Conservation (phyloP, 2,797 vertebrate species). For the Ctenosaura bakeri region DNA sequence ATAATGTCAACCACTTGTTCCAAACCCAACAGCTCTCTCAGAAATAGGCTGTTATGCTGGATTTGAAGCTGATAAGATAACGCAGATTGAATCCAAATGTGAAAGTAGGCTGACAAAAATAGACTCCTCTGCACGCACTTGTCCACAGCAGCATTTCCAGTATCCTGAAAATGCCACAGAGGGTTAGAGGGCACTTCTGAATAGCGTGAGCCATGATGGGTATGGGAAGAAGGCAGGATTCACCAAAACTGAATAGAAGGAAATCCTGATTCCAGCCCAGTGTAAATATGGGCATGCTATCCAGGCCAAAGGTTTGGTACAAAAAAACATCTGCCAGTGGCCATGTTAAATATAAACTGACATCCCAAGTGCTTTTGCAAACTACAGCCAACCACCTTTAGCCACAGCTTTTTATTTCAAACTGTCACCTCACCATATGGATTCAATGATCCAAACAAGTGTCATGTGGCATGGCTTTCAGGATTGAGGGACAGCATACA, state of each 20-base stretch:
- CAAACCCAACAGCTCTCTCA: no score
- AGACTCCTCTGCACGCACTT: no score
- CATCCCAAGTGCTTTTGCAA: constrained; percentile 1
- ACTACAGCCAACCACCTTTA: neutral
- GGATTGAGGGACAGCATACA: neutral
- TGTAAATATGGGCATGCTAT: neutral
- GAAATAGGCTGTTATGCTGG: no score
- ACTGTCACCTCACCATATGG: neutral
- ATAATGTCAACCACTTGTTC: no score
- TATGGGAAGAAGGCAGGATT: no score
- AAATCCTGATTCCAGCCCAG: neutral
- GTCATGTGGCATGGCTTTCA: neutral
- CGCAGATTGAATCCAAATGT: no score
- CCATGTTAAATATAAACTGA: neutral
- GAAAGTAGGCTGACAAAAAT: no score
- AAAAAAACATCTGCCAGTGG: neutral
- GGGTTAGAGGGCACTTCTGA: no score
- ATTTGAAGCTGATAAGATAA: no score
- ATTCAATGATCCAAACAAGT: neutral
- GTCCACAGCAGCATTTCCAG: no score
- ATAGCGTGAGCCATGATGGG: no score
- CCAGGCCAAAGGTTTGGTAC: neutral
- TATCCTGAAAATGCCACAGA: no score
- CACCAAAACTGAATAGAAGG: neutral
- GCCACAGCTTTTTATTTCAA: accelerated